These are phyloP conservation scores for Saxidomus purpurata DNA, from an alignment of 1,140 invertebrate genomes.

Conservation along the genomic window DNA sequence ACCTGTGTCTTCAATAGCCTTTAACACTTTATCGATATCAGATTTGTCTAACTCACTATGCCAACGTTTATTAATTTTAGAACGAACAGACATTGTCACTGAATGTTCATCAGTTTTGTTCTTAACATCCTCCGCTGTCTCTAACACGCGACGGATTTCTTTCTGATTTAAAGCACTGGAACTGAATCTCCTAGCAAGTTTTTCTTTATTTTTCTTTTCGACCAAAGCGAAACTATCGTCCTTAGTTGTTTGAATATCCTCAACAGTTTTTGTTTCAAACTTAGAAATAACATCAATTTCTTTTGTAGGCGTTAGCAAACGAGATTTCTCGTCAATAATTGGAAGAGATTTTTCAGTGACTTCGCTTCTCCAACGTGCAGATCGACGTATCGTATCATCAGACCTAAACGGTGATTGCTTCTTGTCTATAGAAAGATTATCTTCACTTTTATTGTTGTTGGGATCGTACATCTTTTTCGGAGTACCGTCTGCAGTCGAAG, in stretches of 20 bases:
- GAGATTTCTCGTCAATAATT: slow-evolving; percentile 78
- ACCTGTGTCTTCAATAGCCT: slow-evolving; percentile 81
- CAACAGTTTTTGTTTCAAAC: slow-evolving; percentile 21
- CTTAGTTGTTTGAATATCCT: slow-evolving; percentile 38
- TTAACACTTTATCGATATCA: slow-evolving; percentile 81
- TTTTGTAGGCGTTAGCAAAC: slow-evolving; percentile 69
- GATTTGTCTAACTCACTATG: slow-evolving; percentile 77
- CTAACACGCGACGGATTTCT: slow-evolving; percentile 73
- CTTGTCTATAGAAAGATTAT: slow-evolving; percentile 53
- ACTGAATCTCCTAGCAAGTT: slow-evolving; percentile 74
- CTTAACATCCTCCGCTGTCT: slow-evolving; percentile 64
- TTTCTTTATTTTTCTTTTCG: slow-evolving; percentile 69
- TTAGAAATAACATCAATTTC: slow-evolving; percentile 56
- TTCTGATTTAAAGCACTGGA: slow-evolving; percentile 72
- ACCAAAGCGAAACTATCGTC: slow-evolving; percentile 44
- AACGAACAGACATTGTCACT: slow-evolving; percentile 76
- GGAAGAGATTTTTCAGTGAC: slow-evolving; percentile 70
- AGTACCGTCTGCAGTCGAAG: slow-evolving; percentile 22
- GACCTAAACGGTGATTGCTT: slow-evolving; percentile 14
- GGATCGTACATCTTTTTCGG: slow-evolving; percentile 40
- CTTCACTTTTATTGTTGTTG: slow-evolving; percentile 62
- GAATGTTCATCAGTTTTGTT: slow-evolving; percentile 59
- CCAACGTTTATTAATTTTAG: slow-evolving; percentile 76
- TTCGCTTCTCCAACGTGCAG: slow-evolving; percentile 71
- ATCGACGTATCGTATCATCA: slow-evolving; percentile 38